These are phyloP conservation scores for Hyles euphorbiae DNA, from an alignment of 1,140 invertebrate genomes.

Conservation along the genomic window DNA sequence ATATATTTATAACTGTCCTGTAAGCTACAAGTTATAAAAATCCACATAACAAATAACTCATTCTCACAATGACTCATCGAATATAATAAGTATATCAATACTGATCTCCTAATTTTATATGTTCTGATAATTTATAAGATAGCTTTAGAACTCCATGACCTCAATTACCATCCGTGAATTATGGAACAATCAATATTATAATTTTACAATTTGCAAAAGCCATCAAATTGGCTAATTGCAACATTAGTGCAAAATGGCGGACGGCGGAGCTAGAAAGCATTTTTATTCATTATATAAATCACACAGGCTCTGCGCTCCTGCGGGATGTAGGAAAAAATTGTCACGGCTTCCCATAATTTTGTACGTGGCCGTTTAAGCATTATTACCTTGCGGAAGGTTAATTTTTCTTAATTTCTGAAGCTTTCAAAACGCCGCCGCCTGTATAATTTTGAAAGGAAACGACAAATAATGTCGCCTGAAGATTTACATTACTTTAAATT, in stretches of 20 bases:
- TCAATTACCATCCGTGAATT: background rate
- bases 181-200: background rate
- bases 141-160: too few species aligned
- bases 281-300: slow-evolving; percentile 75
- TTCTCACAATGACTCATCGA: too few species aligned
- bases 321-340: slow-evolving; percentile 67
- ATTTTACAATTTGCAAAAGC: slow-evolving; percentile 35
- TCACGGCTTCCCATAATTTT: slow-evolving; percentile 71
- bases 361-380: slow-evolving; percentile 63
- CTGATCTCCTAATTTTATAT: too few species aligned
- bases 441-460: too few species aligned
- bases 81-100: too few species aligned
- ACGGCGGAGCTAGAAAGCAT: slow-evolving; percentile 41
- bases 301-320: slow-evolving; percentile 44
- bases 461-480: too few species aligned
- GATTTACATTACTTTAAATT: too few species aligned
- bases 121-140: too few species aligned
- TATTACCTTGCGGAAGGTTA: slow-evolving; percentile 57
- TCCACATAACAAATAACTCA: too few species aligned
- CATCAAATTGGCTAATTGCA: slow-evolving; percentile 62
- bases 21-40: too few species aligned
- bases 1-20: too few species aligned
- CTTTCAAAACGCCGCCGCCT: slow-evolving; percentile 29
- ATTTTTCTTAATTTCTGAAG: slow-evolving; percentile 70
- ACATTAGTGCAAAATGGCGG: slow-evolving; percentile 47